Percentiles rank a stretch among this genome's conserved stretches.
These are phyloP conservation scores for Mechanitis messenoides DNA, from an alignment of 2,888 invertebrate species.

Conservation along the genomic window DNA sequence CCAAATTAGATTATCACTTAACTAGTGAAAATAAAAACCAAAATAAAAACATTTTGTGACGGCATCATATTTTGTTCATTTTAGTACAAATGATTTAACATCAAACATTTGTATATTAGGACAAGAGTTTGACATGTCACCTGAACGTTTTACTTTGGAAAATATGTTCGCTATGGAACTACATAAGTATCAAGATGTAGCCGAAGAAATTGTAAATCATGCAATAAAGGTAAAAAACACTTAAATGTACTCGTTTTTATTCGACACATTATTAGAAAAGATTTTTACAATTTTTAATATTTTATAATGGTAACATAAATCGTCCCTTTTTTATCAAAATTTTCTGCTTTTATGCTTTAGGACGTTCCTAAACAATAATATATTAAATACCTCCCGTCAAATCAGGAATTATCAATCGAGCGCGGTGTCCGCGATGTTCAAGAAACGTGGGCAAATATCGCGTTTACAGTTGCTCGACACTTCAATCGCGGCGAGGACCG, in stretches of 20 bases:
- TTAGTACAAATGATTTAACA: too few species aligned
- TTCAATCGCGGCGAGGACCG: conserved; percentile 85
- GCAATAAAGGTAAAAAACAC: conserved; percentile 81
- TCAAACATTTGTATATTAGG: conserved; percentile 47
- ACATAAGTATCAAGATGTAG: conserved; percentile 89
- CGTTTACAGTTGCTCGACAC: conserved; percentile 81
- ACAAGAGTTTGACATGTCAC: conserved; percentile 89
- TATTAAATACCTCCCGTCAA: background rate
- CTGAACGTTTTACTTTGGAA: conserved; percentile 91
- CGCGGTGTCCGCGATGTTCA: conserved; percentile 89
- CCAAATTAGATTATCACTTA: too few species aligned
- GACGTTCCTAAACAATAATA: background rate
- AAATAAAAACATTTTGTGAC: too few species aligned
- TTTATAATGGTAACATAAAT: too few species aligned
- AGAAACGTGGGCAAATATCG: conserved; percentile 82
- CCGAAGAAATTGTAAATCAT: conserved; percentile 89
- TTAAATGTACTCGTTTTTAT: too few species aligned
- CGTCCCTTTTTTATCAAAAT: too few species aligned
- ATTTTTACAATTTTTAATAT: too few species aligned
- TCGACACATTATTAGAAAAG: too few species aligned
- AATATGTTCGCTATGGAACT: conserved; percentile 96
- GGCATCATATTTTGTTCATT: too few species aligned
- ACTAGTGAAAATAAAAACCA: too few species aligned
- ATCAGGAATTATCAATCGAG: conserved; percentile 89
- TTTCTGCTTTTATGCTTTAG: too few species aligned